These are phyloP conservation scores for Leptura quadrifasciata DNA, from an alignment of 2,888 invertebrate species.

Conservation along the genomic window DNA sequence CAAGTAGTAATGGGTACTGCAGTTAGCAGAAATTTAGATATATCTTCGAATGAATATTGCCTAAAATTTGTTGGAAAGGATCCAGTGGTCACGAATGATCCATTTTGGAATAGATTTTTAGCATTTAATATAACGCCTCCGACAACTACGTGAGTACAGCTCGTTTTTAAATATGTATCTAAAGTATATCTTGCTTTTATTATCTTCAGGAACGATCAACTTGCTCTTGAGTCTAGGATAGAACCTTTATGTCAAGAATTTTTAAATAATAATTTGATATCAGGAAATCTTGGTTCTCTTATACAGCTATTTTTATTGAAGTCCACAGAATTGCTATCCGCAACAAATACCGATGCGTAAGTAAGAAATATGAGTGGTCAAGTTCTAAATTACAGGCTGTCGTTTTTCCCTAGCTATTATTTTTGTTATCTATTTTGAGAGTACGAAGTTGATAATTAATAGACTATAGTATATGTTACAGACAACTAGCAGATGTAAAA, in stretches of 20 bases:
- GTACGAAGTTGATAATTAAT: too few species aligned
- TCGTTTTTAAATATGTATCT: background rate
- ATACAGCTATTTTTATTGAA: conserved; percentile 90
- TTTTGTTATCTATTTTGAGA: too few species aligned
- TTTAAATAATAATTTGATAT: conserved; percentile 88
- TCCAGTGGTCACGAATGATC: conserved; percentile 88
- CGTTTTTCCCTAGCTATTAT: too few species aligned
- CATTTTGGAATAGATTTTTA: conserved; percentile 95
- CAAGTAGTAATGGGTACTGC: conserved; percentile 83
- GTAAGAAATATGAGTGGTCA: conserved; percentile 62
- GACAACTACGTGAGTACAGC: conserved; percentile 79
- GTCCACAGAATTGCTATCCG: conserved; percentile 87
- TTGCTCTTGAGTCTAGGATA: conserved; percentile 87
- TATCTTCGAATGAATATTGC: conserved; percentile 88
- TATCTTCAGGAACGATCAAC: conserved; percentile 83
- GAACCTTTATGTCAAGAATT: conserved; percentile 85
- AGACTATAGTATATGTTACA: too few species aligned
- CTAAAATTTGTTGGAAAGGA: conserved; percentile 87
- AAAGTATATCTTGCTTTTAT: conserved; percentile 10
- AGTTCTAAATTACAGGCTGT: too few species aligned
- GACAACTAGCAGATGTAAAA: too few species aligned
- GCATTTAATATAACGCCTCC: conserved; percentile 93
- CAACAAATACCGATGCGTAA: conserved; percentile 93
- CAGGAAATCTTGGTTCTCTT: conserved; percentile 93
- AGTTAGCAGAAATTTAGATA: conserved; percentile 86